These are phyloP conservation scores for rat (Rattus norvegicus) DNA, from an alignment of 2,113 vertebrate species.

Conservation along the genomic window DNA sequence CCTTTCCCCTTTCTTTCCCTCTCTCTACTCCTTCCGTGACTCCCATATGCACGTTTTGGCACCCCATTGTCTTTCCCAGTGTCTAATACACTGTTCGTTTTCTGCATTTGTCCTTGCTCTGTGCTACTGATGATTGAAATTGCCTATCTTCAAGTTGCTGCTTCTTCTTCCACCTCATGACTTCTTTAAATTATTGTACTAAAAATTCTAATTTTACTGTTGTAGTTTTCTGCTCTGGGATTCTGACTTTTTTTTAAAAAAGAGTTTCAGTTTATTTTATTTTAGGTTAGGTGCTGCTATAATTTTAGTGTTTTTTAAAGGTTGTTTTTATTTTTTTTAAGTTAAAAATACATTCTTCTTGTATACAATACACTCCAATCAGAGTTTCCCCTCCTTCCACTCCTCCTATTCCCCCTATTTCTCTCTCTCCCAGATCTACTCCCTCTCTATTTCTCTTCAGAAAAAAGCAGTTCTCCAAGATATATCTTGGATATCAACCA, in stretches of 20 bases:
- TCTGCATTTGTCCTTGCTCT: not conserved
- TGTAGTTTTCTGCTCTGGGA: not conserved
- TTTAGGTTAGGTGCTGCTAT: not conserved
- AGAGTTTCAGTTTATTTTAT: not conserved
- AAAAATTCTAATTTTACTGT: not conserved
- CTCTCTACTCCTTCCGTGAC: not conserved
- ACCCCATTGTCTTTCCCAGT: not conserved
- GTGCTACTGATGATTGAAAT: not conserved
- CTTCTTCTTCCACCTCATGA: not conserved
- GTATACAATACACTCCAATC: too few relatives aligned
- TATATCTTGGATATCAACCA: too few relatives aligned
- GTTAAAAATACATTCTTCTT: not conserved
- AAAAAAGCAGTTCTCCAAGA: not conserved
- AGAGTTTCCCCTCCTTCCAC: not conserved
- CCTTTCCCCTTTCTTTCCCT: not conserved
- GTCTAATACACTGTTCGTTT: not conserved
- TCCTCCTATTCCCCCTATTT: not conserved
- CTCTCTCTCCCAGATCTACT: too few relatives aligned
- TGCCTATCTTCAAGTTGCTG: not conserved
- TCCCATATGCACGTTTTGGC: not conserved
- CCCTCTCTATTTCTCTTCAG: not conserved
- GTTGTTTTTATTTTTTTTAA: not conserved
- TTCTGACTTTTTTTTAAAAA: not conserved
- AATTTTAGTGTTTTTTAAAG: not conserved
- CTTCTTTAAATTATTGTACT: not conserved